Conservation (phyloP, 2,797 vertebrate species). For the Sebastolobus alascanus region DNA sequence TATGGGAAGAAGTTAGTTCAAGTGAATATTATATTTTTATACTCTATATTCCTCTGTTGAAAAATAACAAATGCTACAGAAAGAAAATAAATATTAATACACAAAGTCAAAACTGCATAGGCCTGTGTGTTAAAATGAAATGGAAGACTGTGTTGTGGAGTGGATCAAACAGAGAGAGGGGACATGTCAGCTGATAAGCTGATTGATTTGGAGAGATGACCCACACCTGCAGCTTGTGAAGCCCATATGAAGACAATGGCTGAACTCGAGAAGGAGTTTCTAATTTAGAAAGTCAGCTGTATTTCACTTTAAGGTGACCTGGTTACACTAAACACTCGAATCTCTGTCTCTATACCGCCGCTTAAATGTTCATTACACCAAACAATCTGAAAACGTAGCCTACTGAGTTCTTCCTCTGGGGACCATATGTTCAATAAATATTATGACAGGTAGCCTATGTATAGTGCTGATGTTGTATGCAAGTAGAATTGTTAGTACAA, state of each 20-base stretch:
- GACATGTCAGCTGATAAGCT: constrained; percentile 60
- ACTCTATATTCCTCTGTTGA: neutral
- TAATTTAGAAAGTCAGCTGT: neutral
- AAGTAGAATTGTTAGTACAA: no score
- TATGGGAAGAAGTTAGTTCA: constrained; percentile 12
- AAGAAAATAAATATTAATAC: constrained; percentile 1
- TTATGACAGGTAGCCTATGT: no score
- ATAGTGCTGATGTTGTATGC: no score
- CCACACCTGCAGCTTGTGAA: constrained; percentile 60
- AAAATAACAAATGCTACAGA: constrained; percentile 6
- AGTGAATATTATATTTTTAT: constrained; percentile 15
- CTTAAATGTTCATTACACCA: no score
- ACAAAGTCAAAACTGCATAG: constrained; percentile 28
- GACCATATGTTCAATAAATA: no score
- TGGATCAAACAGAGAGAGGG: constrained; percentile 34
- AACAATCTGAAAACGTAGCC: no score
- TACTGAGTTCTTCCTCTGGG: no score
- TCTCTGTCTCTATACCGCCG: no score
- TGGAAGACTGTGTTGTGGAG: neutral
- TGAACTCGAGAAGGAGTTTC: neutral
- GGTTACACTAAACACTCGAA: neutral
- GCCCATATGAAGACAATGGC: constrained; percentile 36
- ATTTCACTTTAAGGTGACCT: neutral
- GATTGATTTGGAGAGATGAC: constrained; percentile 18
- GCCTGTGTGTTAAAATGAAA: neutral